A percentile compares a stretch with the other conserved stretches of the same genome.
These are phyloP conservation scores for Coelinius sp. DNA, from an alignment of 2,888 invertebrate species.

Conservation along the genomic window DNA sequence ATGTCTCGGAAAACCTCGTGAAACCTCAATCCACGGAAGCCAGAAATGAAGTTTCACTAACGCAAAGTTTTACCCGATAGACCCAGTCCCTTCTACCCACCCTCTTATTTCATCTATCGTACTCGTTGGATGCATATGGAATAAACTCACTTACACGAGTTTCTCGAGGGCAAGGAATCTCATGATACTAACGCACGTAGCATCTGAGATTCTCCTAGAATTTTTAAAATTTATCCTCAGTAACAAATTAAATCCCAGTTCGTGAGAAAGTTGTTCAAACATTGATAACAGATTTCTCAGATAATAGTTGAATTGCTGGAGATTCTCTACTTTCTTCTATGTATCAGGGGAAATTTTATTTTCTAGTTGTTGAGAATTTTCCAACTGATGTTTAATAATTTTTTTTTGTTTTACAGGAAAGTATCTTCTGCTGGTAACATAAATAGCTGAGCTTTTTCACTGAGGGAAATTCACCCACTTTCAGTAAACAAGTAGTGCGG, in stretches of 20 bases:
- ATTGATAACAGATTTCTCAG: not conserved
- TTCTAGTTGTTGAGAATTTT: not conserved
- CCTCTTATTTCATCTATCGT: not conserved
- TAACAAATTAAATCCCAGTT: not conserved
- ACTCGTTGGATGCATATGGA: slow-evolving; percentile 21
- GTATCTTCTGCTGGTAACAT: not conserved
- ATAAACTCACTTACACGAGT: slow-evolving; percentile 18
- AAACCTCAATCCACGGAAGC: slow-evolving; percentile 7
- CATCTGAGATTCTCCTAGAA: not conserved
- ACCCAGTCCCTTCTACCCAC: not conserved
- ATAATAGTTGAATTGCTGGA: not conserved
- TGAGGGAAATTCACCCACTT: not conserved
- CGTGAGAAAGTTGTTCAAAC: not conserved
- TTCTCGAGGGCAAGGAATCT: not conserved
- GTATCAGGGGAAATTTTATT: not conserved
- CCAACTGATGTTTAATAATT: not conserved
- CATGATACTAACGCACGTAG: not conserved
- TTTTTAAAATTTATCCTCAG: not conserved
- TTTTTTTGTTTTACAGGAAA: not conserved
- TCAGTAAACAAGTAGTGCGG: not conserved
- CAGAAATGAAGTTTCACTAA: slow-evolving; percentile 5
- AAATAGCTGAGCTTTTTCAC: not conserved
- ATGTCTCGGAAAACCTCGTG: slow-evolving; percentile 2
- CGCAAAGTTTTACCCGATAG: slow-evolving; percentile 5
- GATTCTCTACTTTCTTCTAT: too few relatives aligned